A percentile compares a stretch with the other conserved stretches of the same genome.
These are phyloP conservation scores for Hippopotamyrus pictus DNA, from an alignment of 2,797 vertebrate genomes.

Conservation along the genomic window DNA sequence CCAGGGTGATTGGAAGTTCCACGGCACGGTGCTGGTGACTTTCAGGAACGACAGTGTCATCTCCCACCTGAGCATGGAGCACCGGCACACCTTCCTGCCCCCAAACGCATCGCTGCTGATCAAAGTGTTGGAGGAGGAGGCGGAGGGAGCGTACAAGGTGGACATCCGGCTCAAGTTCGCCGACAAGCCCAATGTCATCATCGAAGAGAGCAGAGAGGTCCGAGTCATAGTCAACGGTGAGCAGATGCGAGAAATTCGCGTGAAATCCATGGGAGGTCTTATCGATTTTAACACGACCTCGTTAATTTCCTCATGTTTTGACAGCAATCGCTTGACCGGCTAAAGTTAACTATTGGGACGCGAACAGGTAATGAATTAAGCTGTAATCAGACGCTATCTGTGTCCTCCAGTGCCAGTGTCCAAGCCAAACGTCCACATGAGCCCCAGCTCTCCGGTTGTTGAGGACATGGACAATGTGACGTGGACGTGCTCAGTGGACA, in stretches of 20 bases:
- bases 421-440: slow-evolving; percentile 62
- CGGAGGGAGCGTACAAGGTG: slow-evolving; percentile 82
- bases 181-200: slow-evolving; percentile 37
- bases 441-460: slow-evolving; percentile 67
- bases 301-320: not conserved
- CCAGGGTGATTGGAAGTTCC: slow-evolving; percentile 83
- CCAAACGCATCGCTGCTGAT: slow-evolving; percentile 76
- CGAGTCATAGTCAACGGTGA: slow-evolving; percentile 83
- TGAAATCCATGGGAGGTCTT: not conserved
- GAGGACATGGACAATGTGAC: slow-evolving; percentile 83
- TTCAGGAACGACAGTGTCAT: slow-evolving; percentile 66
- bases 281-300: not conserved
- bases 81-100: slow-evolving; percentile 63
- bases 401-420: slow-evolving; percentile 65
- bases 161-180: slow-evolving; percentile 68
- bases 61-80: slow-evolving; percentile 60
- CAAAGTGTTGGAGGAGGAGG: slow-evolving; percentile 54
- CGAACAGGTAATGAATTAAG: not conserved
- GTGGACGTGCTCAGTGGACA: slow-evolving; percentile 67
- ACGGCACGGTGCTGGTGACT: slow-evolving; percentile 67
- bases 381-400: not conserved
- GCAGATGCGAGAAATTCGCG: slow-evolving; percentile 35
- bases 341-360: not conserved
- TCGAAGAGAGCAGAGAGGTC: slow-evolving; percentile 69
- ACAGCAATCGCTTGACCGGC: not conserved